Evolutionary conservation across 2,113 vertebrate species (phyloP).

Genomic region (Sterrhoptilus dennistouni): DNA sequence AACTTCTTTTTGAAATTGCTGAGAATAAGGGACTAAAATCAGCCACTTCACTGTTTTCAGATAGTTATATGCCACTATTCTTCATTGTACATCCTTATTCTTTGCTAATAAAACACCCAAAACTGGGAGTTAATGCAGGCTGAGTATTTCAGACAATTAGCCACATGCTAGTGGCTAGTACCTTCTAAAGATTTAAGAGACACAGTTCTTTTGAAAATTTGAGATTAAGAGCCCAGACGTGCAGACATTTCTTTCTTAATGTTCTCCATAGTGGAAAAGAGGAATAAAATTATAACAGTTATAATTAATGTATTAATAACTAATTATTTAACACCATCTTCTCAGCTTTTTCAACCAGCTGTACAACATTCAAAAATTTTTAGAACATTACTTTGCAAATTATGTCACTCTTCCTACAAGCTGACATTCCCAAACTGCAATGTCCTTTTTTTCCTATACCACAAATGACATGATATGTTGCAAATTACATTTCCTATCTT

Average conservation of each 20-base stretch:
- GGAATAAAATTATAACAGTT: not conserved
- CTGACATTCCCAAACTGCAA: rapidly evolving
- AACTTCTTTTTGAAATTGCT: not conserved
- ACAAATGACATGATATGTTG: rapidly evolving
- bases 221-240: not conserved
- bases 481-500: not conserved
- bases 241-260: not conserved
- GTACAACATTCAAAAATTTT: not conserved
- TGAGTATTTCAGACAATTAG: not conserved
- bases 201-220: not conserved
- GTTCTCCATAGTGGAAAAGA: not conserved
- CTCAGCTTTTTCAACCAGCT: not conserved
- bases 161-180: not conserved
- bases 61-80: not conserved
- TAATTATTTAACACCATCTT: not conserved
- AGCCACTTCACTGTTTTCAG: not conserved
- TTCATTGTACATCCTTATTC: rapidly evolving
- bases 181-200: not conserved
- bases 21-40: not conserved
- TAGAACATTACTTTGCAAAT: not conserved
- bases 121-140: rapidly evolving
- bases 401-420: not conserved
- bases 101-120: not conserved
- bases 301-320: not conserved
- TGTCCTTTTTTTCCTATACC: not conserved